Evolutionary conservation across 2,888 invertebrate genomes (phyloP).

Genomic region (Melinopterus prodromus): DNA sequence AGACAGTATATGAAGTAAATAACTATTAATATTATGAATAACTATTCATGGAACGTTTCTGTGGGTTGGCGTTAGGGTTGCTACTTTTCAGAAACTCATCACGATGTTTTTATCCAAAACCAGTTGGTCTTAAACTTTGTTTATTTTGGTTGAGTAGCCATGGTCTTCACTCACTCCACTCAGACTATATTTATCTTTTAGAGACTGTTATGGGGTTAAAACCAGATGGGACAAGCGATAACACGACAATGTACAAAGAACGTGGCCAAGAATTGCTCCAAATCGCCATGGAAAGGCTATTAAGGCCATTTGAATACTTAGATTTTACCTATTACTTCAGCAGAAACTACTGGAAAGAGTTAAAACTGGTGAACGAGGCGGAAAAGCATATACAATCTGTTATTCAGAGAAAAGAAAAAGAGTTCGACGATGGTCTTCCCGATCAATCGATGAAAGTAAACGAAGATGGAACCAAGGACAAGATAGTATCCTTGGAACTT

Average conservation of each 20-base stretch:
- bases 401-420: slow-evolving; percentile 33
- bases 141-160: too few relatives aligned
- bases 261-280: not conserved
- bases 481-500: slow-evolving; percentile 37
- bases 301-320: slow-evolving; percentile 10
- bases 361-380: slow-evolving; percentile 33
- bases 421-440: slow-evolving; percentile 22
- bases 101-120: too few relatives aligned
- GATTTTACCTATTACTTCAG: not conserved
- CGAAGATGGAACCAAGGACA: slow-evolving; percentile 38
- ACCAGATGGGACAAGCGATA: not conserved
- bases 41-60: too few relatives aligned
- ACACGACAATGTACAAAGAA: not conserved
- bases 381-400: slow-evolving; percentile 34
- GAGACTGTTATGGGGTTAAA: not conserved
- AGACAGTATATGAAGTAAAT: too few relatives aligned
- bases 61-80: too few relatives aligned
- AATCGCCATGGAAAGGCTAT: not conserved
- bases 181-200: not conserved
- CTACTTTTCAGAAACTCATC: too few relatives aligned
- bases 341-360: slow-evolving; percentile 29
- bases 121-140: too few relatives aligned
- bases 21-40: too few relatives aligned
- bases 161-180: too few relatives aligned
- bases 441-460: not conserved